A percentile compares a stretch with the other conserved stretches of the same genome.
Evolutionary conservation across 2,113 vertebrate species (phyloP).

Genomic region (Pteronura brasiliensis): DNA sequence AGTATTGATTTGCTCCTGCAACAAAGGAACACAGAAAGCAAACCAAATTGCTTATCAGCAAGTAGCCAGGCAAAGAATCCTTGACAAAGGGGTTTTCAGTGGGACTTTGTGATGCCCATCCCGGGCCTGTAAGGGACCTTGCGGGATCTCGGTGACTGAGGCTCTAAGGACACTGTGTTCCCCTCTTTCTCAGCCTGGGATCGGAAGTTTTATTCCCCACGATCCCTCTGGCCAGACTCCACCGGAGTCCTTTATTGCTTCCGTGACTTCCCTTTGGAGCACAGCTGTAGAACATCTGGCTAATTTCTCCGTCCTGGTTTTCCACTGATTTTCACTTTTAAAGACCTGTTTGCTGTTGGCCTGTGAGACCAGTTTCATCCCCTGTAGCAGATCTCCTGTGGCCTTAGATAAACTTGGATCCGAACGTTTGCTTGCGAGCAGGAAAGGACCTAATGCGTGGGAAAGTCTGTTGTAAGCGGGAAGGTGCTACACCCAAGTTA

Average conservation of each 20-base stretch:
- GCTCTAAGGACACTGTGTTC: neutral
- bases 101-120: neutral
- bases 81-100: neutral
- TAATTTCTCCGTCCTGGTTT: neutral
- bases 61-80: neutral
- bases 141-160: neutral
- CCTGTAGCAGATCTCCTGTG: neutral
- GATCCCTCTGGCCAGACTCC: neutral
- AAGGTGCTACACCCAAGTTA: neutral
- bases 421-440: neutral
- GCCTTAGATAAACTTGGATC: neutral
- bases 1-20: neutral
- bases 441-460: neutral
- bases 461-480: neutral
- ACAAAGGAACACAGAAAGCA: neutral
- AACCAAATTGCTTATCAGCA: neutral
- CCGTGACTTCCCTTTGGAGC: neutral
- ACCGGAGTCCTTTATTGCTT: neutral
- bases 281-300: constrained; percentile 51
- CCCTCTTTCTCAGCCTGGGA: neutral
- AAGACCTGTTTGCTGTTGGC: neutral
- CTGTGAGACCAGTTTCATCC: neutral
- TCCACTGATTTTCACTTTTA: constrained; percentile 8
- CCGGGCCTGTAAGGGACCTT: neutral
- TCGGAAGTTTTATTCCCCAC: neutral